Evolutionary conservation across 2,113 vertebrate species (phyloP).

Genomic region (Gulo gulo): DNA sequence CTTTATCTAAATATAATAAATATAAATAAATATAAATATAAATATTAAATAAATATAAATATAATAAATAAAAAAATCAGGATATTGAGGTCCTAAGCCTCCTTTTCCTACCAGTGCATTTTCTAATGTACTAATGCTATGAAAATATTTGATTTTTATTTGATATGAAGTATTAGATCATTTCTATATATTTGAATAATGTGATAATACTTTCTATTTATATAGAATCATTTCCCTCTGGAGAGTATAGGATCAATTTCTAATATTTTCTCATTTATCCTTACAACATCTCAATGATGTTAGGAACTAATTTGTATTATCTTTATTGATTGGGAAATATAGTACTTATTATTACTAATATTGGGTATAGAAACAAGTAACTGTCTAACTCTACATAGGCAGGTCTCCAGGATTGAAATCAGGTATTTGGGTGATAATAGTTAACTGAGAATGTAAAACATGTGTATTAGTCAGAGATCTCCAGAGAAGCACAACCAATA

Average conservation of each 20-base stretch:
- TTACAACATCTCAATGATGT: constrained; percentile 26
- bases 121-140: neutral
- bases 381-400: neutral
- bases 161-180: constrained; percentile 38
- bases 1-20: constrained; percentile 41
- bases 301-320: constrained; percentile 37
- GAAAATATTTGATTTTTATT: constrained; percentile 44
- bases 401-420: neutral
- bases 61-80: neutral
- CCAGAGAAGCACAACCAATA: neutral
- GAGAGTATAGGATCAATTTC: neutral
- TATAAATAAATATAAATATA: constrained; percentile 27
- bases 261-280: constrained; percentile 57
- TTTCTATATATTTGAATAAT: constrained; percentile 44
- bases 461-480: neutral
- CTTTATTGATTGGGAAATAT: constrained; percentile 36
- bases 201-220: constrained; percentile 46
- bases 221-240: neutral
- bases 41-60: neutral
- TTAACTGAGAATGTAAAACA: neutral
- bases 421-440: neutral
- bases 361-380: neutral
- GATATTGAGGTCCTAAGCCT: neutral
- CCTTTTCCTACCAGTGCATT: neutral
- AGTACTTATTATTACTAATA: constrained; percentile 15